These are phyloP conservation scores for Platycnemis pennipes DNA, from an alignment of 2,888 invertebrate genomes.

Conservation along the genomic window DNA sequence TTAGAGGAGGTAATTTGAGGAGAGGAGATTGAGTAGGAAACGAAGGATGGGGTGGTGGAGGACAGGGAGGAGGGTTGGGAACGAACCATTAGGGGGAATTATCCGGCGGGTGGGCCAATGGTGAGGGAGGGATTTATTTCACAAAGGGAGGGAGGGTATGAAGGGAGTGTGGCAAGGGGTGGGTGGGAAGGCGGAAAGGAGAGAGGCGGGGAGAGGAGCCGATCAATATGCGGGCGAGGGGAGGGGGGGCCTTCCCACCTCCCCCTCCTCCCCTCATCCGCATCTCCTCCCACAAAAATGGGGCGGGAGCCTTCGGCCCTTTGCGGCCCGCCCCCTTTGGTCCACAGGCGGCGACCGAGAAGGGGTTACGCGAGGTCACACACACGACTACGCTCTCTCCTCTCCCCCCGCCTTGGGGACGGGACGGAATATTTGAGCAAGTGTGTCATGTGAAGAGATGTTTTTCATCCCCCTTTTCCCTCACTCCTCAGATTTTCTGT, in stretches of 20 bases:
- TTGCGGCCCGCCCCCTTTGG: neutral
- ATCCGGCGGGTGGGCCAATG: neutral
- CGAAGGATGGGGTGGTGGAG: neutral
- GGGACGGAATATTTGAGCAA: conserved; percentile 23
- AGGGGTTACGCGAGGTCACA: neutral
- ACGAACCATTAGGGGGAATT: neutral
- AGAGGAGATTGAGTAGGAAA: neutral
- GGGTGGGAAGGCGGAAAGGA: neutral
- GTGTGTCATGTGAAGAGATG: neutral
- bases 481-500: neutral
- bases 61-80: neutral
- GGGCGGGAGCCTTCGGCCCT: neutral
- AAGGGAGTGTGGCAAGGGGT: neutral
- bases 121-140: neutral
- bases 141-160: neutral
- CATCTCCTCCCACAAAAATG: neutral
- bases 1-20: neutral
- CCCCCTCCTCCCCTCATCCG: neutral
- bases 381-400: neutral
- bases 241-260: neutral
- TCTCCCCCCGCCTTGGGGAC: neutral
- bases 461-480: neutral
- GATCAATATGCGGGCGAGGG: conserved; percentile 14
- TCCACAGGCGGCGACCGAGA: neutral
- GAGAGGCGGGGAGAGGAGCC: neutral